These are phyloP conservation scores for Naja naja DNA, from an alignment of 2,113 vertebrate species.

Conservation along the genomic window DNA sequence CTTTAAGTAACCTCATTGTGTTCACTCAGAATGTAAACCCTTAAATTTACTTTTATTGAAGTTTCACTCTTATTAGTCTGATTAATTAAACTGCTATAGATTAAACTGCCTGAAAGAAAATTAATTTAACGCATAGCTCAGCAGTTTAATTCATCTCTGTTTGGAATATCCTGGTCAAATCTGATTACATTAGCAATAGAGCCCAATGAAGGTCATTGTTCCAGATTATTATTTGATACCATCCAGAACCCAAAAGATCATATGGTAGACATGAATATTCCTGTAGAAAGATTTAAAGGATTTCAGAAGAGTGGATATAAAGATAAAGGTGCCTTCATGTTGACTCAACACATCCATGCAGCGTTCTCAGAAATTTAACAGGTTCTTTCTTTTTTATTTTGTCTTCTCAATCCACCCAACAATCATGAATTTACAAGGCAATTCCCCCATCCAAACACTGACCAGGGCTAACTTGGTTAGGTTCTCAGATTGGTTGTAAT, in stretches of 20 bases:
- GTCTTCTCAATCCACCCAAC: background rate
- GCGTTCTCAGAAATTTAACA: background rate
- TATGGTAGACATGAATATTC: background rate
- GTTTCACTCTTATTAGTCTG: constrained; percentile 42
- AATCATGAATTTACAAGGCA: background rate
- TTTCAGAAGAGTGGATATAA: background rate
- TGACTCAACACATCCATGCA: background rate
- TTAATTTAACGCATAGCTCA: constrained; percentile 7
- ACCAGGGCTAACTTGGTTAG: background rate
- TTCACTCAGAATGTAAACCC: constrained; percentile 37
- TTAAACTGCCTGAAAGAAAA: background rate
- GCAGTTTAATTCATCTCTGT: background rate
- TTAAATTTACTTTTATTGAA: constrained; percentile 39
- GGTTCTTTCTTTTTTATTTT: background rate
- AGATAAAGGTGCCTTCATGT: background rate
- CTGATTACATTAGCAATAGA: constrained; percentile 6
- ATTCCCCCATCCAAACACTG: background rate
- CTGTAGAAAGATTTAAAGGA: background rate
- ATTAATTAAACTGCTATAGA: constrained; percentile 30
- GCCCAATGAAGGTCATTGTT: background rate
- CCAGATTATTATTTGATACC: background rate
- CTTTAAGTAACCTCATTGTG: constrained; percentile 55
- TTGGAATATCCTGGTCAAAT: background rate
- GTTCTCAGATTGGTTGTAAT: background rate
- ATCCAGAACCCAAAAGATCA: background rate